Evolutionary conservation across 2,888 invertebrate genomes (phyloP), one percentile per base, ranked within the genome.

Genomic region (Polyommatus icarus): DNA sequence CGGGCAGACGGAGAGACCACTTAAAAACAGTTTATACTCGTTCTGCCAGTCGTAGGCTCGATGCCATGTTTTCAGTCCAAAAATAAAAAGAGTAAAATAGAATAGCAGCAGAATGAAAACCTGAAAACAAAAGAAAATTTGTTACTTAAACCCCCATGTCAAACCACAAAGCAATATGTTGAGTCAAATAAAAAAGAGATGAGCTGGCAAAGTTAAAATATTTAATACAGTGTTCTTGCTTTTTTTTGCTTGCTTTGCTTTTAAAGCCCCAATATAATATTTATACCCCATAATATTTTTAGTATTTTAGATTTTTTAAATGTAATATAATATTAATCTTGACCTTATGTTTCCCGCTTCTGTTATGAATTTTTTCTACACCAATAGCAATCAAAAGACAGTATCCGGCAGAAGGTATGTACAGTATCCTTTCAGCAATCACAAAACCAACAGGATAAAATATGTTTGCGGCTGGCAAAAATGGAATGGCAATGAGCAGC

Each of bases 401-500:
- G 89, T 96, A 97, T 24, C 98, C 98, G 77, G 96, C 95, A 77
- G 97, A 97, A 7, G 98, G 96, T 81, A 98, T 93, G 87, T 98
- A 97, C 50, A 98, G 91, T 77, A 97, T 96, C 84, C 98, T 95
- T 90, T 98, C 98, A 50, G 98, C 98, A 71, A 98, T 94, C 1
- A 98, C 98, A 94, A 98, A 98, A 0, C 98, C 98, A 54, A 98
- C 98, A 79, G 96, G 96, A 86, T 97, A 96, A 83, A 98, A 95
- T 71, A 98, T 87, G 90, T 98, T 98, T 78, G 96, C 95, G 0
- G 98, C 98, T 36, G 98, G 98, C 79, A 98, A 88, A 90, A 98
- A 98, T 78, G 98, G 97, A 82, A 98, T 89, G 3, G 96, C 87
- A 72, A 96, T 88, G 76, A 97, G 87, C 76, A 95, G 92, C 76